Base-by-base conservation (phyloP, 37 sponge, comb jelly and placozoan genomes). In the Spongilla lacustris region DNA sequence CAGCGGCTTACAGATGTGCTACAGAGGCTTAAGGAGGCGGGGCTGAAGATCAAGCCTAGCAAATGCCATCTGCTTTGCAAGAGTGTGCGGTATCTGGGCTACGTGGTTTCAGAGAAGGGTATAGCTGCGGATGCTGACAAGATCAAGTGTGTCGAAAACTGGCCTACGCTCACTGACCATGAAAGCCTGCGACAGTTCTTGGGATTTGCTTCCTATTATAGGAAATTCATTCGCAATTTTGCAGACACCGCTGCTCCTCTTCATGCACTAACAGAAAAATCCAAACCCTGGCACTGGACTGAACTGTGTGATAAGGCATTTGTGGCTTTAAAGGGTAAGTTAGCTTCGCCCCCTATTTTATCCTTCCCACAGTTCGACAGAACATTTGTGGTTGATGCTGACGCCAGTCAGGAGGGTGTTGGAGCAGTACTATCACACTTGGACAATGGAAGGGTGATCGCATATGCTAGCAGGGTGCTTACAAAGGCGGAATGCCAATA, bases 401-500 rank as follows among this genome's bases (percentile, higher is more conserved):
- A 84, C 30, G 85, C 85, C 32, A 76, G 77, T 77, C 17, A 50
- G 34, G 69, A 23, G 14, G 76, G 85, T 19, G 30, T 84, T 28
- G 85, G 85, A 75, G 85, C 85, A 31, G 85, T 83, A 30, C 50
- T 83, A 31, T 83, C 83, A 19, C 83, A 83, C 25, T 14, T 24
- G 48, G 34, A 67, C 19, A 33, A 85, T 11, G 86, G 79, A 28
- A 76, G 35, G 21, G 67, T 49, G 13, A 50, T 74, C 37, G 66
- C 84, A 24, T 84, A 75, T 29, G 76, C 46, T 58, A 84, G 84
- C 67, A 50, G 84, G 12, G 13, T 36, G 26, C 34, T 84, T 22
- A 74, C 34, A 13, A 74, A 74, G 67, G 27, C 84, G 19, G 76
- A 84, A 28, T 25, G 84, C 13, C 19, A 74, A 24, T 84, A 84